phyloP scores from a whole-genome alignment of 1,140 invertebrate genomes.

The Heliothis subflexa region DNA sequence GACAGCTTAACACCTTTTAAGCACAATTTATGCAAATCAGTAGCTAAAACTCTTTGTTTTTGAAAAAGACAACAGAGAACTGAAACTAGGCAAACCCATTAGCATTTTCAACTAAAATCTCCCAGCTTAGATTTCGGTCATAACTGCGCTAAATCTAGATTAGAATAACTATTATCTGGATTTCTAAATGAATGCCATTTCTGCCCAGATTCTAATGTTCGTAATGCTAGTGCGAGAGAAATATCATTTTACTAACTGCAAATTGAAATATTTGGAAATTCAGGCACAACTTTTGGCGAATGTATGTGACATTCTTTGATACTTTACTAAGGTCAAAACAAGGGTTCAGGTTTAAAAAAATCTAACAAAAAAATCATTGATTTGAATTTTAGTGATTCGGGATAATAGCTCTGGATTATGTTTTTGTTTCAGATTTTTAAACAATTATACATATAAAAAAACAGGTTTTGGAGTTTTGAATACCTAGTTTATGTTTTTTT shows the following conservation, averaged over 20 bases:
- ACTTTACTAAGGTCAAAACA: too few relatives aligned
- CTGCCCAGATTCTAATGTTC: constrained; percentile 4
- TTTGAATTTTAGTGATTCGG: neutral
- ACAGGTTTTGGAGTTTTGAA: too few relatives aligned
- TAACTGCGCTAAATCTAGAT: constrained; percentile 14
- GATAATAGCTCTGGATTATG: too few relatives aligned
- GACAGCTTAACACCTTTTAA: neutral
- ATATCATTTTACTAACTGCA: constrained; percentile 21
- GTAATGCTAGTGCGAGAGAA: neutral
- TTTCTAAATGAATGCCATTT: constrained; percentile 29
- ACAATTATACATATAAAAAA: too few relatives aligned
- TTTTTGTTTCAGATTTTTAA: too few relatives aligned
- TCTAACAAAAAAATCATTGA: neutral
- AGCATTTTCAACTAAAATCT: constrained; percentile 16
- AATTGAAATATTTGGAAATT: constrained; percentile 27
- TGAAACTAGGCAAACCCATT: neutral
- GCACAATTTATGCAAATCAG: neutral
- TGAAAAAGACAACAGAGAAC: neutral
- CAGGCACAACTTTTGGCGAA: neutral
- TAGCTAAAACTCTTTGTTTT: neutral
- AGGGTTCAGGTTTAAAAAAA: too few relatives aligned
- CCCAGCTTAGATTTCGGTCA: constrained; percentile 9
- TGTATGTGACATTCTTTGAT: neutral
- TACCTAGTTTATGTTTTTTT: too few relatives aligned
- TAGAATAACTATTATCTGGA: constrained; percentile 26